Evolutionary conservation across 2,113 vertebrate genomes (phyloP).

Genomic region (Pseudonaja textilis): DNA sequence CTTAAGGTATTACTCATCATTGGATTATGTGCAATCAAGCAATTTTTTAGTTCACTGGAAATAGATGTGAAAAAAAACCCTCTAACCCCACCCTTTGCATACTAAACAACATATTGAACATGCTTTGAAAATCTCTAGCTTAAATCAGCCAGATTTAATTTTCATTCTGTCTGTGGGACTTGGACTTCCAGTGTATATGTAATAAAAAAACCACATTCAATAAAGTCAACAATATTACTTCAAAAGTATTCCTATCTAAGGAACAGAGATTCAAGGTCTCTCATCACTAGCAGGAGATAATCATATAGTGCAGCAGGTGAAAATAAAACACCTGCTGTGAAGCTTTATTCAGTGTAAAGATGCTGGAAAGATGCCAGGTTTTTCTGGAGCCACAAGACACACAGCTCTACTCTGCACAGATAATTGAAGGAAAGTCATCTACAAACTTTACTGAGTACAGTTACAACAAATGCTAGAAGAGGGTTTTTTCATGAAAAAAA

Average conservation of each 20-base stretch:
- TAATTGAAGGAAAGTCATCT: constrained; percentile 18
- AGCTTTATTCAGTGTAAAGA: constrained; percentile 35
- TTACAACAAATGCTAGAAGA: constrained; percentile 18
- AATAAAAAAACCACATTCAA: constrained; percentile 7
- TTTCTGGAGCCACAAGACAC: constrained; percentile 32
- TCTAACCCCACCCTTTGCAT: neutral
- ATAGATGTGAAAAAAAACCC: neutral
- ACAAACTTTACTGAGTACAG: neutral
- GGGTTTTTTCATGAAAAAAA: constrained; percentile 42
- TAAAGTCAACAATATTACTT: constrained; percentile 29
- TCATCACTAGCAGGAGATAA: constrained; percentile 44
- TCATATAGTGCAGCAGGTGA: constrained; percentile 34
- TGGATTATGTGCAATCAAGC: neutral
- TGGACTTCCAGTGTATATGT: neutral
- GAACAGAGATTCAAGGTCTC: constrained; percentile 46
- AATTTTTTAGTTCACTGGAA: neutral
- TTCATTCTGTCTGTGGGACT: neutral
- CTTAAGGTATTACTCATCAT: neutral
- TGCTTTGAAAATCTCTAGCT: neutral
- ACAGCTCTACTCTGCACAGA: constrained; percentile 8
- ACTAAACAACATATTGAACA: neutral
- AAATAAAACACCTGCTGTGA: constrained; percentile 33
- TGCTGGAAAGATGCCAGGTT: constrained; percentile 48
- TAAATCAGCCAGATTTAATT: neutral
- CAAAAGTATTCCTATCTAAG: constrained; percentile 51